These are phyloP conservation scores for Calameuta idolon DNA, from an alignment of 2,888 invertebrate genomes.

Conservation along the genomic window DNA sequence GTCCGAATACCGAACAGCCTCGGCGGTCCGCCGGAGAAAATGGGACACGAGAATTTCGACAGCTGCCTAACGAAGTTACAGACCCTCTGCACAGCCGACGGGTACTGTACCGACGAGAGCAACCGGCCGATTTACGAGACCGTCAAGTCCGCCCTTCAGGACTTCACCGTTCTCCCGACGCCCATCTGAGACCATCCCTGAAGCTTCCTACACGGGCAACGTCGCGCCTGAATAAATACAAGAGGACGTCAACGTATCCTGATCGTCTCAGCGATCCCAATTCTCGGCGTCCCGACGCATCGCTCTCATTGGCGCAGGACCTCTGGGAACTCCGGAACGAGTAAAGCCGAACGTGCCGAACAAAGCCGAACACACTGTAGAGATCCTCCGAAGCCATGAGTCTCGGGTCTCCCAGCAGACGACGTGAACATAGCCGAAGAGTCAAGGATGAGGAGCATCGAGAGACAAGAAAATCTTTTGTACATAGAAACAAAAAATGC, in stretches of 20 bases:
- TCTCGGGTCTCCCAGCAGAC: background rate
- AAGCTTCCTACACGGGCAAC: conserved; percentile 14
- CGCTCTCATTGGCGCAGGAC: background rate
- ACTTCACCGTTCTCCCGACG: conserved; percentile 90
- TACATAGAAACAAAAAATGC: conserved; percentile 30
- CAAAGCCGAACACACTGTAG: background rate
- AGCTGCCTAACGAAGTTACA: conserved; percentile 92
- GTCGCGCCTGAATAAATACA: conserved; percentile 3
- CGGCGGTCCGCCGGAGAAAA: conserved; percentile 74
- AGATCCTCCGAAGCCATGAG: background rate
- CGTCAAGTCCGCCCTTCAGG: conserved; percentile 91
- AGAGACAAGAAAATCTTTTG: conserved; percentile 37
- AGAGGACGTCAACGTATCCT: background rate
- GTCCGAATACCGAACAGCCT: conserved; percentile 85
- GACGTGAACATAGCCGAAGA: background rate
- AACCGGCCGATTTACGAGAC: conserved; percentile 90
- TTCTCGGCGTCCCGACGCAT: conserved; percentile 2
- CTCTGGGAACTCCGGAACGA: background rate
- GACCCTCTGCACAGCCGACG: conserved; percentile 86
- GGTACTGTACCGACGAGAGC: conserved; percentile 81
- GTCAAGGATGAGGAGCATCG: background rate
- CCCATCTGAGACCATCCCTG: conserved; percentile 78
- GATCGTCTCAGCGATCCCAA: background rate
- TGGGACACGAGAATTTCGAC: conserved; percentile 91
- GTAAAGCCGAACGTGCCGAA: background rate